phyloP scores from a whole-genome alignment of 2,113 vertebrate genomes.

The Corythaeola cristata region DNA sequence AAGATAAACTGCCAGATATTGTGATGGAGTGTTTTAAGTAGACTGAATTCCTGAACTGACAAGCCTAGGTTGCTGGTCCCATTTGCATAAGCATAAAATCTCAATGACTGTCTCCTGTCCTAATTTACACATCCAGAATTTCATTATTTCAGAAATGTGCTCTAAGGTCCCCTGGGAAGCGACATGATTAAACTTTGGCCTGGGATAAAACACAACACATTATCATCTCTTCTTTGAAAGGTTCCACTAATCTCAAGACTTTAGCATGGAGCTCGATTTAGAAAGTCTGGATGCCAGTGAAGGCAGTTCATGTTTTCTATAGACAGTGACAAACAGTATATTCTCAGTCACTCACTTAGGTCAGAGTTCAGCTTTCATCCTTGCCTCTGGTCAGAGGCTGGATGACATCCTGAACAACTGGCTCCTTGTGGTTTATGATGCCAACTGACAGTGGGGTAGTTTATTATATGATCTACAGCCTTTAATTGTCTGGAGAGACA shows the following conservation, averaged over 20 bases:
- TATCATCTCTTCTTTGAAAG: background rate
- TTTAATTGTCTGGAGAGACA: conserved; percentile 12
- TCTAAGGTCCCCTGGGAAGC: background rate
- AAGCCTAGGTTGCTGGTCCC: background rate
- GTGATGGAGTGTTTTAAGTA: background rate
- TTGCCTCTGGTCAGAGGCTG: conserved; percentile 27
- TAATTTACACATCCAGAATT: background rate
- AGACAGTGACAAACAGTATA: conserved; percentile 19
- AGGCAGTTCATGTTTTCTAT: background rate
- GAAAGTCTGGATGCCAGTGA: background rate
- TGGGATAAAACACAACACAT: background rate
- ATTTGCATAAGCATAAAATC: background rate
- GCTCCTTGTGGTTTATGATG: conserved; percentile 39
- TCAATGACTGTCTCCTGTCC: background rate
- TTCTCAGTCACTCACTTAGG: conserved; percentile 9
- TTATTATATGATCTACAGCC: conserved; percentile 28
- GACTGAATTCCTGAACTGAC: background rate
- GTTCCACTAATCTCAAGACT: conserved; percentile 3
- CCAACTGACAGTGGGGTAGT: background rate
- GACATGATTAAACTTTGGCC: background rate
- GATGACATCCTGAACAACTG: conserved; percentile 54
- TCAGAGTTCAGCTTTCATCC: conserved; percentile 61
- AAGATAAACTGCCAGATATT: background rate
- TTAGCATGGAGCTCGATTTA: conserved; percentile 10
- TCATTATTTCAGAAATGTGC: background rate